These are phyloP conservation scores for Muscicapa adusta DNA, from an alignment of 2,113 vertebrate genomes.

Conservation along the genomic window DNA sequence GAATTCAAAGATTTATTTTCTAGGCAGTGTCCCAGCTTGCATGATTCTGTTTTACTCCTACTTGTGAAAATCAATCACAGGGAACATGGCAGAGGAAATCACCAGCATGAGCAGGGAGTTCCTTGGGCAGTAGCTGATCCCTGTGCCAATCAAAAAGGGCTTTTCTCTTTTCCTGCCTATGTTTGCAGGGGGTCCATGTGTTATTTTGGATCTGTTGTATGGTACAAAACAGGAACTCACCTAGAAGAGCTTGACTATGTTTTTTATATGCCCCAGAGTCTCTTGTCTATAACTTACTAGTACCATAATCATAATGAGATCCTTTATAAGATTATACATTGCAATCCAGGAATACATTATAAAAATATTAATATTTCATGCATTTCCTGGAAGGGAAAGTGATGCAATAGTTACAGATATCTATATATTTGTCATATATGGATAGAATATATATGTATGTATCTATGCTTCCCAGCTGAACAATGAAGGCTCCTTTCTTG, in stretches of 20 bases:
- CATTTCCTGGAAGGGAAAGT: background rate
- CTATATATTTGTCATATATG: background rate
- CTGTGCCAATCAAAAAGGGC: background rate
- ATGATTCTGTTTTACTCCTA: background rate
- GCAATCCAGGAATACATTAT: background rate
- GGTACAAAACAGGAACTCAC: background rate
- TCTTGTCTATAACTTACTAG: background rate
- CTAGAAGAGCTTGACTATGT: background rate
- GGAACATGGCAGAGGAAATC: background rate
- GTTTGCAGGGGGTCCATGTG: background rate
- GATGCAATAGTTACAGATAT: background rate
- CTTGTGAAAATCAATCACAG: conserved; percentile 11
- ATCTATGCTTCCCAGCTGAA: background rate
- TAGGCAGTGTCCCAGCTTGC: background rate
- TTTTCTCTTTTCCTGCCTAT: background rate
- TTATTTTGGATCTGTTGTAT: background rate
- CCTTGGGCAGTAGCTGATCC: background rate
- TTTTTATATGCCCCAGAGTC: background rate
- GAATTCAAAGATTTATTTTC: background rate
- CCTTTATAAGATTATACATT: background rate
- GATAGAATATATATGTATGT: background rate
- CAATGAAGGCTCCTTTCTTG: background rate
- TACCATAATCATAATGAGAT: background rate
- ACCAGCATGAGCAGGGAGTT: background rate
- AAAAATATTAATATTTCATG: background rate